These are phyloP conservation scores for Remorina albescens DNA, from an alignment of 2,797 vertebrate species.

Conservation along the genomic window DNA sequence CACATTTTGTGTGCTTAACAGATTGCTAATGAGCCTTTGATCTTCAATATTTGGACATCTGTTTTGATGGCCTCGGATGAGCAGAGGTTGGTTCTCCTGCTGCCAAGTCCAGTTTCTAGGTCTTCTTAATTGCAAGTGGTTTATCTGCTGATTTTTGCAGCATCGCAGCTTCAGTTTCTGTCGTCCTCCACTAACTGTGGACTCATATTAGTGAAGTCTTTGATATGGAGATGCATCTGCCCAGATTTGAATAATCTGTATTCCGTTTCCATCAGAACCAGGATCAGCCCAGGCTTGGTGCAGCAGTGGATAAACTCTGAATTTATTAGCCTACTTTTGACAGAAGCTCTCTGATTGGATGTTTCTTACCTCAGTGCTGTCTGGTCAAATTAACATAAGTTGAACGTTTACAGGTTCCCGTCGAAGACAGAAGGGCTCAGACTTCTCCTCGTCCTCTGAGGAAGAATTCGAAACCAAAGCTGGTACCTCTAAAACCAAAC, in stretches of 20 bases:
- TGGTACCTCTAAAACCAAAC: constrained; percentile 87
- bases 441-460: constrained; percentile 95
- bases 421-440: constrained; percentile 90
- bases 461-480: constrained; percentile 90
- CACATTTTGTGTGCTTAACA: neutral
- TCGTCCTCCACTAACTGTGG: neutral
- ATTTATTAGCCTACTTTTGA: too few relatives aligned
- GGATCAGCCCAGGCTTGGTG: neutral
- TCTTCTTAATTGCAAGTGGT: too few relatives aligned
- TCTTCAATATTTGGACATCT: neutral
- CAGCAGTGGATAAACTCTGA: neutral
- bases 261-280: neutral
- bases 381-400: neutral
- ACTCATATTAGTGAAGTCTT: neutral
- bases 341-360: constrained; percentile 2
- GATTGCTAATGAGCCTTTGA: neutral
- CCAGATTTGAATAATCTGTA: neutral
- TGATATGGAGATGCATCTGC: neutral
- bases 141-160: neutral
- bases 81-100: neutral
- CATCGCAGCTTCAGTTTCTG: constrained; percentile 14
- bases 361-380: neutral
- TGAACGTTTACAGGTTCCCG: constrained; percentile 82
- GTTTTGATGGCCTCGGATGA: neutral
- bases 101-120: neutral